Base-by-base conservation (phyloP, 2,113 vertebrate species). In the Arenaria interpres region DNA sequence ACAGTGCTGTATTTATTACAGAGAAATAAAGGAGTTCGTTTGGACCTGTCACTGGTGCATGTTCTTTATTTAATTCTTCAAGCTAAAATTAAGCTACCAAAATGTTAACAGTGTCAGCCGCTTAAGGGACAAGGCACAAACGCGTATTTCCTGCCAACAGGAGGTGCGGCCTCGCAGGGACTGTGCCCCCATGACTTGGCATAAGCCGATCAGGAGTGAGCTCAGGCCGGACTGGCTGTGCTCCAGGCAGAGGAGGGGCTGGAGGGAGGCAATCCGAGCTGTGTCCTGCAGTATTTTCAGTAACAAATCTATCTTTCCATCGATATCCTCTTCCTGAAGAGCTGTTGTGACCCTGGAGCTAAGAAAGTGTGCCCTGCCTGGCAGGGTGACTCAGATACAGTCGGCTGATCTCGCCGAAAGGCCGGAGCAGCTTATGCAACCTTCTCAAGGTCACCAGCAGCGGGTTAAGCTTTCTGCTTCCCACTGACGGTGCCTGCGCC, bases 11-110 rank as follows among this genome's bases (percentile, higher is more conserved):
- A 82, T 75, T 89, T 90, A 68, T 78, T 90, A 63, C 51, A 87
- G 77, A 85, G 51, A 90, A 95, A 96, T 96, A 96, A 98, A 97
- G 35, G 14, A 86, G 28, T 60, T 88, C 93, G 82, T 91, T 97
- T 96, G 79, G 96, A 96, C 43, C 54, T 90, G n/a, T 28, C 3
- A 18, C 10, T 75, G 54, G 82, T 37, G 51, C 10, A 2, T 8
- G 6, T 23, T 48, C 27, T 76, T 91, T 43, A 39, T 68, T 93
- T 78, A 39, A 24, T 45, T 74, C 8, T 74, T 74, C 3, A 46
- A 68, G 14, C 28, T 77, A 9, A 64, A 67, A 43, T 33, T 15
- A 72, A 69, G 14, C 25, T 41, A 7, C 24, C 5, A 24, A 27
- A 43, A 7, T 6, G 7, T 19, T 53, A 39, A 8, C 2, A 2